Percentiles rank a stretch among this genome's conserved stretches.
Evolutionary conservation across 2,888 invertebrate genomes (phyloP).

Genomic region (Romanomermis culicivorax): DNA sequence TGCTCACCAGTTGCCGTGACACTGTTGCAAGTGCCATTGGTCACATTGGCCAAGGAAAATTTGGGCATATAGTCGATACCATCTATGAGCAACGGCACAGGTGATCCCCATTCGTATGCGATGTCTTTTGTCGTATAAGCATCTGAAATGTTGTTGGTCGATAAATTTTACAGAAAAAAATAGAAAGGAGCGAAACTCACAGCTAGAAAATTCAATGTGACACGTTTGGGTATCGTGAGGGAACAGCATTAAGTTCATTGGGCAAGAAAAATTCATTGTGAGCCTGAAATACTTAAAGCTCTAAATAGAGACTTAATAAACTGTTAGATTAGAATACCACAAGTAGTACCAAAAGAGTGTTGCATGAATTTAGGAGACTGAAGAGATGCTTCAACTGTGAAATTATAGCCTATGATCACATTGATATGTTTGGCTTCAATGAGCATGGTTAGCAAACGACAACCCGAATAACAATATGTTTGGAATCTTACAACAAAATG

Average conservation of each 20-base stretch:
- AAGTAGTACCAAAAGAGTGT: not conserved
- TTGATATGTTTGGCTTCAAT: too few species aligned
- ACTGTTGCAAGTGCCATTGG: slow-evolving; percentile 82
- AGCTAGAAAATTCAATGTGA: slow-evolving; percentile 25
- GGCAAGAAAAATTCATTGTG: slow-evolving; percentile 24
- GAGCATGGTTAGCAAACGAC: too few species aligned
- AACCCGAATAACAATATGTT: too few species aligned
- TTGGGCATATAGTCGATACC: slow-evolving; percentile 49
- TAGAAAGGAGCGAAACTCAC: slow-evolving; percentile 15
- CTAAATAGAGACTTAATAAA: too few species aligned
- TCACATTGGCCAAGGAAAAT: slow-evolving; percentile 74
- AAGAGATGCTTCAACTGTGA: too few species aligned
- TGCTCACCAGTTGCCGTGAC: slow-evolving; percentile 70
- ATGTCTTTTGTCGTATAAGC: slow-evolving; percentile 93
- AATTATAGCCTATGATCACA: too few species aligned
- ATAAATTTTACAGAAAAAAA: not conserved
- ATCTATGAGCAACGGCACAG: slow-evolving; percentile 43
- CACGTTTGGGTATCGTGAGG: slow-evolving; percentile 28
- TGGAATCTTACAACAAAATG: too few species aligned
- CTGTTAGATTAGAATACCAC: not conserved
- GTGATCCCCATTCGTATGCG: slow-evolving; percentile 69
- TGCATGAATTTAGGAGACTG: too few species aligned
- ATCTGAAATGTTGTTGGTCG: slow-evolving; percentile 48
- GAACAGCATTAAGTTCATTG: slow-evolving; percentile 25
- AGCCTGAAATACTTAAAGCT: slow-evolving; percentile 16